Evolutionary conservation across 2,888 invertebrate genomes (phyloP), one percentile per base, ranked within the genome.

Genomic region (Heliconius ismenius): DNA sequence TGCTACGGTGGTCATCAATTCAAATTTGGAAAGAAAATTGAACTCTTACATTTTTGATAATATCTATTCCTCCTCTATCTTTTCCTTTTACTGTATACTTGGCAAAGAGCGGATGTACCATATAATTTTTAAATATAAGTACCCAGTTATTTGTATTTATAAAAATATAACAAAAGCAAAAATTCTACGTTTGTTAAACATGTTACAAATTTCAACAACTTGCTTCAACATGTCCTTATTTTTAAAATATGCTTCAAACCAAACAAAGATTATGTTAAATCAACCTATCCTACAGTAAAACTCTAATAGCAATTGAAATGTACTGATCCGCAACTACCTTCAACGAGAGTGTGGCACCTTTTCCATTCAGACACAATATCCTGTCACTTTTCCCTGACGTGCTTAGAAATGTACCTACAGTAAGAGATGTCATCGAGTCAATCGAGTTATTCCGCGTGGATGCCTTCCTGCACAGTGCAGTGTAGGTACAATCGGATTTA

Each of bases 381-480:
- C 60, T 63, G 73, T 73, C 73, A 73, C 32, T 36, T 32, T 24
- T 63, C 21, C 11, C 36, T 11, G 62, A 73, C 49, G 65, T 69
- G 39, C 64, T 58, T 26, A 63, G 28, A 72, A 76, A 54, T 64
- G 70, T 54, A 24, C n/a, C 58, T n/a, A n/a, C 11, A 28, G 62
- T 32, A 69, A 49, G 49, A 76, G 76, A 80, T 82, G 82, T 83
- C 81, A 81, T 79, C 78, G 78, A 83, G 82, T 82, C 81, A 78
- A 81, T 81, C 77, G 78, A 81, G 81, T 83, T 78, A 82, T 80
- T 79, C 70, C 80, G 78, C 80, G 36, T 74, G 70, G 78, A 15
- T 75, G 81, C 70, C 63, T 76, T 68, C 13, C 36, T 60, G 54
- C 67, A 36, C 67, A 36, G 70, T 32, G 28, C 21, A 1, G 49